A percentile compares a stretch with the other conserved stretches of the same genome.
phyloP scores from a whole-genome alignment of 1,140 invertebrate species.

The Drosophila varians region DNA sequence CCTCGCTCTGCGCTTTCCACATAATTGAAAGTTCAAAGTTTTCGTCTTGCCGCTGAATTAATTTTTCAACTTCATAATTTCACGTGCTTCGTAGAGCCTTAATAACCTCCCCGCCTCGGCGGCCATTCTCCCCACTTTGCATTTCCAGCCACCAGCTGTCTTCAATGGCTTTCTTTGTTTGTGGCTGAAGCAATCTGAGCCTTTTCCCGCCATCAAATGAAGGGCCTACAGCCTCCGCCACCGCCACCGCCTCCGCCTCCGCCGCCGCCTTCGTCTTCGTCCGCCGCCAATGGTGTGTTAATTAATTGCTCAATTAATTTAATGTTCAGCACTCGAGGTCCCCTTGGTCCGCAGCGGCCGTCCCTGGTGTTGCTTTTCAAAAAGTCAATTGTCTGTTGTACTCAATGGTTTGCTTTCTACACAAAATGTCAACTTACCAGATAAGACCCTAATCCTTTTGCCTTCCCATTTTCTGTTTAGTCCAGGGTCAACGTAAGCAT shows the following conservation, averaged over 20 bases:
- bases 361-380: constrained; percentile 38
- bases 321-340: constrained; percentile 56
- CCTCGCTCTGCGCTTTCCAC: constrained; percentile 51
- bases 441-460: constrained; percentile 26
- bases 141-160: constrained; percentile 44
- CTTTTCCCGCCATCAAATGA: constrained; percentile 48
- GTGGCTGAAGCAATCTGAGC: constrained; percentile 46
- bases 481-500: constrained; percentile 34
- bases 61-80: constrained; percentile 81
- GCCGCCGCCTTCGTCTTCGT: neutral
- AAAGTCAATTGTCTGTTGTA: constrained; percentile 71
- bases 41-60: constrained; percentile 77
- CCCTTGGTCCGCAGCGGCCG: constrained; percentile 7
- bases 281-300: constrained; percentile 68
- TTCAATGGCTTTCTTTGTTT: constrained; percentile 73
- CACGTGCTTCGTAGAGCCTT: constrained; percentile 66
- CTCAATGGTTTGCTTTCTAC: constrained; percentile 55
- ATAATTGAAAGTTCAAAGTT: constrained; percentile 80
- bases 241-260: neutral
- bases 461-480: constrained; percentile 8
- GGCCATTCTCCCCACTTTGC: constrained; percentile 9
- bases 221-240: constrained; percentile 40
- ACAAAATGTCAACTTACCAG: constrained; percentile 62
- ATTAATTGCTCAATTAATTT: constrained; percentile 82
- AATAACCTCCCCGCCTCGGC: constrained; percentile 48